phyloP scores from a whole-genome alignment of 2,888 invertebrate genomes.

The Caenorhabditis zanzibari region DNA sequence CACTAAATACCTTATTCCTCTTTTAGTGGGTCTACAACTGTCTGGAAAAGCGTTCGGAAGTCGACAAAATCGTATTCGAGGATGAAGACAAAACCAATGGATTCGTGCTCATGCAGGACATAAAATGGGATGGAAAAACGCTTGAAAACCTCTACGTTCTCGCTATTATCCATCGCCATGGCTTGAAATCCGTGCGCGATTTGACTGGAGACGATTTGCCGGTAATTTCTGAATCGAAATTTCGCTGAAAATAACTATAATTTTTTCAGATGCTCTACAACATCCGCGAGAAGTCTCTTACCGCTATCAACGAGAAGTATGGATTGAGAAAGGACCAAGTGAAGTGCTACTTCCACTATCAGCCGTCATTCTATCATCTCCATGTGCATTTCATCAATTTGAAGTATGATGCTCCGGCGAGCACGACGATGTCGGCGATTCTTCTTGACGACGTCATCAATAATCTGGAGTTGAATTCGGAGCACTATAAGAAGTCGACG shows the following conservation, averaged over 20 bases:
- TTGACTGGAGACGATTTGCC: conserved; percentile 44
- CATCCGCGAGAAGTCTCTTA: conserved; percentile 89
- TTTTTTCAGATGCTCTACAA: conserved; percentile 90
- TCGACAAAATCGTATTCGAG: conserved; percentile 91
- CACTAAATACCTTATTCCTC: no score
- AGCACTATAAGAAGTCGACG: conserved; percentile 91
- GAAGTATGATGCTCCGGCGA: conserved; percentile 76
- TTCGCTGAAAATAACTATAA: conserved; percentile 66
- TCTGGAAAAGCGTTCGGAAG: conserved; percentile 92
- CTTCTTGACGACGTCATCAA: conserved; percentile 92
- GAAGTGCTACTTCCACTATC: conserved; percentile 84
- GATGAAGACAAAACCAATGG: conserved; percentile 90
- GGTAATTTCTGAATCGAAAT: not conserved
- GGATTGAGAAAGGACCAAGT: conserved; percentile 87
- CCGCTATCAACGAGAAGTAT: conserved; percentile 90
- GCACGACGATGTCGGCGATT: conserved; percentile 74
- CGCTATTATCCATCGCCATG: conserved; percentile 89
- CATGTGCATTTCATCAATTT: conserved; percentile 88
- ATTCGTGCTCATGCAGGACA: conserved; percentile 93
- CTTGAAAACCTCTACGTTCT: conserved; percentile 91
- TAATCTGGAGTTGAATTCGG: conserved; percentile 90
- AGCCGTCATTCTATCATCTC: conserved; percentile 96
- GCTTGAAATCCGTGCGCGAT: conserved; percentile 89
- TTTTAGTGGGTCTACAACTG: conserved; percentile 98
- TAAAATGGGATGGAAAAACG: conserved; percentile 94